phyloP scores from a whole-genome alignment of 2,888 invertebrate genomes.

The Autographa gamma region DNA sequence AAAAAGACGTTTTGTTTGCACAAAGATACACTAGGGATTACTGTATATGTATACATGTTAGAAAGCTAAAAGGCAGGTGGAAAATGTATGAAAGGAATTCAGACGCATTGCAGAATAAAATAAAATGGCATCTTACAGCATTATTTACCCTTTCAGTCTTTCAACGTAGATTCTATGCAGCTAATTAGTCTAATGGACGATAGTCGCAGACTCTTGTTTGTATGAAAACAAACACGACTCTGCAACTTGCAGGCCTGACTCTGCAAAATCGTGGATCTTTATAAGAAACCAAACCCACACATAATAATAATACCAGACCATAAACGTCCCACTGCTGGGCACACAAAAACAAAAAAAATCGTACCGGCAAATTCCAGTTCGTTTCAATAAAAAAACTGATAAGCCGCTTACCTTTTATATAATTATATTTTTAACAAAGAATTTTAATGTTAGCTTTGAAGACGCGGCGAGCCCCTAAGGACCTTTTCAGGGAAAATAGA shows the following conservation, averaged over 20 bases:
- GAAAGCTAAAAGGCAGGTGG: background rate
- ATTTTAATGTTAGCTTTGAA: slow-evolving; percentile 18
- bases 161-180: background rate
- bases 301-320: no score
- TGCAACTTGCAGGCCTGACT: background rate
- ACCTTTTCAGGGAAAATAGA: slow-evolving; percentile 13
- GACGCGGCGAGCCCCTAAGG: slow-evolving; percentile 7
- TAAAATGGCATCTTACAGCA: background rate
- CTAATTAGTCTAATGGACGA: background rate
- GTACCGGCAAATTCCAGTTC: background rate
- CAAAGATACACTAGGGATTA: background rate
- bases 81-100: background rate
- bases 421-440: slow-evolving; percentile 33
- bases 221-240: background rate
- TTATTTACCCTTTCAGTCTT: background rate
- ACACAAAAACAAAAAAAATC: background rate
- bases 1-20: slow-evolving; percentile 34
- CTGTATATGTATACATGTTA: slow-evolving; percentile 11
- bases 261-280: background rate
- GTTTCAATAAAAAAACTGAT: background rate
- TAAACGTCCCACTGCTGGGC: no score
- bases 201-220: background rate
- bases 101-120: slow-evolving; percentile 4
- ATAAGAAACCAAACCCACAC: background rate
- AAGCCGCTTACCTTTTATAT: background rate